Evolutionary conservation across 2,113 vertebrate genomes (phyloP).

Genomic region (Tachysurus vachellii): DNA sequence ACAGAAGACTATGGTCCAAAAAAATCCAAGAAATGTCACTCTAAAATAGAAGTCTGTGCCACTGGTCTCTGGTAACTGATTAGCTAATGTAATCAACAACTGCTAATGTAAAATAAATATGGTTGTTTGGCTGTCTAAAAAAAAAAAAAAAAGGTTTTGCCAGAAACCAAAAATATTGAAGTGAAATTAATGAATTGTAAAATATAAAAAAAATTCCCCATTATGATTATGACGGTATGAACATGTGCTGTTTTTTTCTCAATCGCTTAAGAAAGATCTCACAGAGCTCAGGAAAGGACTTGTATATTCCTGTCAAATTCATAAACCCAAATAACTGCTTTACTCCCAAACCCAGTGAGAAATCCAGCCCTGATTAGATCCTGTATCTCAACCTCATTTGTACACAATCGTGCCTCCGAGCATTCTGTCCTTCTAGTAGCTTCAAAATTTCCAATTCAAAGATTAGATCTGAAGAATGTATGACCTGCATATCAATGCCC

Average conservation of each 20-base stretch:
- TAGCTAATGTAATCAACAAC: background rate
- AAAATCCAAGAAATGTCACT: too few relatives aligned
- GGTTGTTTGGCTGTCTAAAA: background rate
- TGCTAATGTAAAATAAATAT: background rate
- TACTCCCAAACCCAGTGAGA: background rate
- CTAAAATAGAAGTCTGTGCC: too few relatives aligned
- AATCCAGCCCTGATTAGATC: conserved; percentile 13
- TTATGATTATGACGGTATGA: background rate
- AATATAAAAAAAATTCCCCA: background rate
- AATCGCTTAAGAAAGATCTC: background rate
- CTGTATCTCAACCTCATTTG: background rate
- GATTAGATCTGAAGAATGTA: conserved; percentile 18
- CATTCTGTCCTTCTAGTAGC: conserved; percentile 2
- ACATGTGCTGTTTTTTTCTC: background rate
- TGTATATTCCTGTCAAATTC: background rate
- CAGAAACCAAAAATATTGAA: background rate
- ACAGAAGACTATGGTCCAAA: background rate
- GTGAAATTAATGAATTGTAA: background rate
- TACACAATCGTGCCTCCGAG: conserved; percentile 7
- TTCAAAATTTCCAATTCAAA: conserved; percentile 35
- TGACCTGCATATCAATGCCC: conserved; percentile 8
- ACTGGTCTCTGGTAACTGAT: too few relatives aligned
- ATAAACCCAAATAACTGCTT: background rate
- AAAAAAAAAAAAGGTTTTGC: background rate
- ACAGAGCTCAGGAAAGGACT: background rate